Evolutionary conservation across 2,888 invertebrate genomes (phyloP), one percentile per base, ranked within the genome.

Genomic region (Gonocerus acuteangulatus): DNA sequence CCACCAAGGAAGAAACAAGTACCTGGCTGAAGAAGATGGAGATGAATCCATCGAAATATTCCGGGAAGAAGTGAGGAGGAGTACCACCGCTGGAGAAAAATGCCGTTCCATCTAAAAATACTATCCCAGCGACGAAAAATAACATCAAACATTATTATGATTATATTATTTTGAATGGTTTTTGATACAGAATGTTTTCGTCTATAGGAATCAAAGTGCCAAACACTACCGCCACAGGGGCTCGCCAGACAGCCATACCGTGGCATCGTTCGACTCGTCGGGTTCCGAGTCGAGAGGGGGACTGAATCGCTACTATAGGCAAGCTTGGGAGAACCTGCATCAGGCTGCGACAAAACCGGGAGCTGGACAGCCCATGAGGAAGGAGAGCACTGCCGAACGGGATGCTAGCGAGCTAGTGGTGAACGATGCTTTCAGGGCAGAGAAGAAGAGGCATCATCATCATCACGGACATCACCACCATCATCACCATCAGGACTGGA

Each of bases 251-350:
- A 90, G 90, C 77, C 89, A 90, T 75, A 92, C 92, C 32, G 90
- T 91, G 62, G 91, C 89, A 54, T 91, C 92, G 16, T 86, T 90
- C 73, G 91, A 89, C 73, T 90, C 90, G 56, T 89, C 90, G 54
- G 87, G 89, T 54, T 89, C 89, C 0, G 91, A 90, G 71, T 89
- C 89, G 7, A 82, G 89, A 70, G 82, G 82, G 16, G 88, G 89
- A 32, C 79, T 94, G 65, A 92, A 90, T 73, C 82, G 90, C 62
- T 92, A 89, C 75, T 93, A 93, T 76, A 82, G 90, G 23, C 88
- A 91, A 74, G 93, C 93, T 2, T 94, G 94, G 94, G 92, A 93
- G 73, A 91, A 92, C 73, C 80, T 94, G 2, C 89, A 90, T 73
- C 89, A 90, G 73, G 85, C 87, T 2, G 80, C 80, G 19, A 83